These are phyloP conservation scores for Phortica variegata DNA, from an alignment of 1,140 invertebrate genomes.

Conservation along the genomic window DNA sequence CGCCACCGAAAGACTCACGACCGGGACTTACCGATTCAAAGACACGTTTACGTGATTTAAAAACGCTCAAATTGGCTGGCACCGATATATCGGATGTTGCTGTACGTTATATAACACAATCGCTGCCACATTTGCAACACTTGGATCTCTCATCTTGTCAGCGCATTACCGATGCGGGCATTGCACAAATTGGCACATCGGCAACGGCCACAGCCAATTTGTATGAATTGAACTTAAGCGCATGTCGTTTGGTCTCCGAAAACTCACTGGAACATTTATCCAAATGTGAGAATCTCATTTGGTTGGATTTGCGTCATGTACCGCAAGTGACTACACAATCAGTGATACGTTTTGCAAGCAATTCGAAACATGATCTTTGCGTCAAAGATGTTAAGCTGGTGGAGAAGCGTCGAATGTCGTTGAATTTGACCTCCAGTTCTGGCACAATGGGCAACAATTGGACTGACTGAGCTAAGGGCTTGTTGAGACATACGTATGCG, in stretches of 20 bases:
- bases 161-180: constrained; percentile 83
- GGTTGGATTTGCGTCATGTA: constrained; percentile 74
- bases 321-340: constrained; percentile 75
- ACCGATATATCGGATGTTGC: constrained; percentile 88
- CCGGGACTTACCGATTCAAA: constrained; percentile 81
- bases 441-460: constrained; percentile 10
- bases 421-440: constrained; percentile 5
- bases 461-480: constrained; percentile 30
- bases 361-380: constrained; percentile 72
- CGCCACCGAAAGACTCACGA: constrained; percentile 80
- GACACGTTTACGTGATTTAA: constrained; percentile 76
- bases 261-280: constrained; percentile 75
- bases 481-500: too few relatives aligned
- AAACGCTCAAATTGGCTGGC: constrained; percentile 75
- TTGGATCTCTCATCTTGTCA: constrained; percentile 83
- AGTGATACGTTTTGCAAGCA: constrained; percentile 77
- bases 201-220: constrained; percentile 56
- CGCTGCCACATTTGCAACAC: constrained; percentile 70
- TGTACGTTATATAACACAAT: constrained; percentile 76
- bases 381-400: constrained; percentile 75
- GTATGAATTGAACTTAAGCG: constrained; percentile 72
- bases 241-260: constrained; percentile 81
- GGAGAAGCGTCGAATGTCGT: constrained; percentile 42
- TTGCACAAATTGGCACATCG: constrained; percentile 75
- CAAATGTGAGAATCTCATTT: constrained; percentile 62